Conservation (phyloP, 2,888 invertebrate genomes). For the Pyrrhia umbra region DNA sequence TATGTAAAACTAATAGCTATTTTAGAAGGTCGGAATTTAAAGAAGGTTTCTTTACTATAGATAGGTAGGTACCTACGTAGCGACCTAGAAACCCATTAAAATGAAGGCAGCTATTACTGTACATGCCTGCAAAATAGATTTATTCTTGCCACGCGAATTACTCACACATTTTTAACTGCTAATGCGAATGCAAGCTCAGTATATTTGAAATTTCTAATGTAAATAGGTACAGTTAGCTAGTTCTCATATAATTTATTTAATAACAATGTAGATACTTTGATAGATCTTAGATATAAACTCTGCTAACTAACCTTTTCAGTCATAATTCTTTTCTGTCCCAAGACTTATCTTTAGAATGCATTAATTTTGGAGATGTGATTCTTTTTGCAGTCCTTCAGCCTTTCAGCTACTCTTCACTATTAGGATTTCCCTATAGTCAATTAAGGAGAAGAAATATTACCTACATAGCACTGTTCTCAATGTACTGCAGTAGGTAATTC, state of each 20-base stretch:
- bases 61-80: background rate
- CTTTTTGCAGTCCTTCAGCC: no score
- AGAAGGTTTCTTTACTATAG: no score
- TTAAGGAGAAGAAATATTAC: no score
- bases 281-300: no score
- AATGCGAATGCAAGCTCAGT: conserved; percentile 32
- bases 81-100: conserved; percentile 26
- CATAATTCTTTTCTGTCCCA: no score
- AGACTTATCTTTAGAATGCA: no score
- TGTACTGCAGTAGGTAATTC: no score
- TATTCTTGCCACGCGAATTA: conserved; percentile 33
- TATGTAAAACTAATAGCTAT: conserved; percentile 1
- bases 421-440: no score
- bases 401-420: no score
- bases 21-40: conserved; percentile 6
- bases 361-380: no score
- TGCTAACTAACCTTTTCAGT: no score
- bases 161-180: conserved; percentile 9
- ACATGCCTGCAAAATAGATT: conserved; percentile 14
- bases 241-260: background rate
- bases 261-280: background rate
- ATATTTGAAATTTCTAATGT: background rate
- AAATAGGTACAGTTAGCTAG: background rate
- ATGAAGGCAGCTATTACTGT: conserved; percentile 6
- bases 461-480: no score